Evolutionary conservation across 1,140 invertebrate species (phyloP).

Genomic region (Chrysoperla carnea): DNA sequence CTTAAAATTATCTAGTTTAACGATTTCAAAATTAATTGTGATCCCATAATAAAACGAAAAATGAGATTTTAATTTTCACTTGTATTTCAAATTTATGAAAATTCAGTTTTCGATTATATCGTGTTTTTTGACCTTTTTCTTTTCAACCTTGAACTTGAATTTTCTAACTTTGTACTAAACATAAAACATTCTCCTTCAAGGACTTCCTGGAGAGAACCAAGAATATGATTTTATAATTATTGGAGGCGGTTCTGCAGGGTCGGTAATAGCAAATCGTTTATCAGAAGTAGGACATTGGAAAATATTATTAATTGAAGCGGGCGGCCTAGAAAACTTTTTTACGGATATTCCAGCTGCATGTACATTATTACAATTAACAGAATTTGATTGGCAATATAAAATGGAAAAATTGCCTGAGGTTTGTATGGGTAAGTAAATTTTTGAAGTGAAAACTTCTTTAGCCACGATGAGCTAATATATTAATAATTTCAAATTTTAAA

Average conservation of each 20-base stretch:
- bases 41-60: too few species aligned
- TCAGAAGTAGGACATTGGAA: slow-evolving; percentile 25
- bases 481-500: neutral
- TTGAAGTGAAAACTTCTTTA: slow-evolving; percentile 1
- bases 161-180: too few species aligned
- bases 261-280: slow-evolving; percentile 35
- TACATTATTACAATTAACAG: slow-evolving; percentile 30
- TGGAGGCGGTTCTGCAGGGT: slow-evolving; percentile 39
- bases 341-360: slow-evolving; percentile 45
- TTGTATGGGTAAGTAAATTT: slow-evolving; percentile 25
- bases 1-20: too few species aligned
- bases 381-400: slow-evolving; percentile 48
- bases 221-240: slow-evolving; percentile 30
- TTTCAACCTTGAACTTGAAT: too few species aligned
- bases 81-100: too few species aligned
- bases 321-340: slow-evolving; percentile 46
- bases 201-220: slow-evolving; percentile 12
- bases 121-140: too few species aligned
- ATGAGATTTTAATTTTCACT: too few species aligned
- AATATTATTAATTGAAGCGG: slow-evolving; percentile 38
- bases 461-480: neutral
- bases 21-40: too few species aligned
- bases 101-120: too few species aligned
- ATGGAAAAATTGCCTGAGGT: slow-evolving; percentile 41
- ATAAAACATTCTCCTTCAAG: too few species aligned